Percentiles rank a stretch among this genome's conserved stretches.
Evolutionary conservation across 2,113 vertebrate species (phyloP).

Genomic region (Lethenteron reissneri): DNA sequence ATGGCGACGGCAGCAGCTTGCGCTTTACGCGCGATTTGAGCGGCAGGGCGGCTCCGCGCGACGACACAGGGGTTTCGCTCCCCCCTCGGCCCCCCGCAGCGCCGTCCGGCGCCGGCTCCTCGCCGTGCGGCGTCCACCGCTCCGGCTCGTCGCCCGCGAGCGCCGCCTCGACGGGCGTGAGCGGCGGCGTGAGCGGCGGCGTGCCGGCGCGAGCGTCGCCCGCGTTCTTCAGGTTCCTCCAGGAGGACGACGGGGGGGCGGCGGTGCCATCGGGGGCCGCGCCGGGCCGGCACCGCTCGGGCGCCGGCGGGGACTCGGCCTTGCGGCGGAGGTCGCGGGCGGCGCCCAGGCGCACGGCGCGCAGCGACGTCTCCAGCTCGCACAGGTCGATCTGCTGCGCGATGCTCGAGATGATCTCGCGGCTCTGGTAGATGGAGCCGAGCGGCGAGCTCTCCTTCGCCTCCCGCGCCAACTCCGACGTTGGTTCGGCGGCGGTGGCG

Average conservation of each 20-base stretch:
- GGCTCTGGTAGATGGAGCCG: neutral
- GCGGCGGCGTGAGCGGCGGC: too few species aligned
- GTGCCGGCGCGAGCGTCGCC: too few species aligned
- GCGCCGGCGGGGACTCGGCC: neutral
- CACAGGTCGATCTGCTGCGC: constrained; percentile 1
- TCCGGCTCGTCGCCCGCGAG: too few species aligned
- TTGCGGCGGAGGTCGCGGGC: neutral
- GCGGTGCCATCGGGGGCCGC: neutral
- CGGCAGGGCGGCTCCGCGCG: neutral
- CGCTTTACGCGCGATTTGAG: neutral
- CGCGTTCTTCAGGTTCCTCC: too few species aligned
- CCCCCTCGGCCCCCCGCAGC: neutral
- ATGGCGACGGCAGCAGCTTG: constrained; percentile 1
- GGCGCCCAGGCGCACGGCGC: neutral
- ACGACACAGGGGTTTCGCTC: neutral
- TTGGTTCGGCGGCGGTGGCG: too few species aligned
- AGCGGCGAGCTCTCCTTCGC: neutral
- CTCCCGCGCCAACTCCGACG: too few species aligned
- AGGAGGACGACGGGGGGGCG: too few species aligned
- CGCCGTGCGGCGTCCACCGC: neutral
- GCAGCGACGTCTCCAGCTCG: constrained; percentile 1
- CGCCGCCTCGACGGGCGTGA: too few species aligned
- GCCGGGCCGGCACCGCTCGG: neutral
- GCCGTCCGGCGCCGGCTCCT: neutral
- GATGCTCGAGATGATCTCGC: constrained; percentile 1